Evolutionary conservation across 2,888 invertebrate species (phyloP).

Genomic region (Drosophila peninsularis): DNA sequence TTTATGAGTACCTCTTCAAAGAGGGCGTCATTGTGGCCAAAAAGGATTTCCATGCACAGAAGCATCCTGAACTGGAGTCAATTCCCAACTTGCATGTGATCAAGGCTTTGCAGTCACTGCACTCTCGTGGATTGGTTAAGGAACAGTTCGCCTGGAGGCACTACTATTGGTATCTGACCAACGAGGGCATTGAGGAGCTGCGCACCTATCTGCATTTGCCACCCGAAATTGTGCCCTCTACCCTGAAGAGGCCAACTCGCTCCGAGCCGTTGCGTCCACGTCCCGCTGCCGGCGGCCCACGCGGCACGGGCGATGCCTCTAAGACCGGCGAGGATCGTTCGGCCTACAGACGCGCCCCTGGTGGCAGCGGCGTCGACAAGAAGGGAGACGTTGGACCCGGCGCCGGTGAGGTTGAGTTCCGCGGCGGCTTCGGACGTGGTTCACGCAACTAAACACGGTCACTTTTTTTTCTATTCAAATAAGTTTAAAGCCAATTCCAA

Average conservation of each 20-base stretch:
- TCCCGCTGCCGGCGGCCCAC: constrained; percentile 88
- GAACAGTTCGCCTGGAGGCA: constrained; percentile 99
- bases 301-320: constrained; percentile 87
- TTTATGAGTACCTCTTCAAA: constrained; percentile 99
- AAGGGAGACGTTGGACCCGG: constrained; percentile 99
- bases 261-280: constrained; percentile 94
- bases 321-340: constrained; percentile 93
- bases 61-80: constrained; percentile 97
- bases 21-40: constrained; percentile 99
- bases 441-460: constrained; percentile 84
- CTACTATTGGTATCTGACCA: constrained; percentile 98
- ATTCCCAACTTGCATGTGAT: constrained; percentile 99
- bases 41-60: constrained; percentile 98
- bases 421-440: constrained; percentile 93
- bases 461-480: constrained; percentile 61
- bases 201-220: constrained; percentile 98
- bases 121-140: constrained; percentile 98
- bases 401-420: constrained; percentile 95
- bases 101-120: constrained; percentile 98
- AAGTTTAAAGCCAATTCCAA: constrained; percentile 26
- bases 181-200: constrained; percentile 98
- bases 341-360: constrained; percentile 92
- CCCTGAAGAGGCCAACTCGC: constrained; percentile 95
- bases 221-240: constrained; percentile 99
- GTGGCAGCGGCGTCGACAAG: constrained; percentile 92